Base-by-base conservation (phyloP, 2,888 invertebrate species). In the Vanessa cardui region DNA sequence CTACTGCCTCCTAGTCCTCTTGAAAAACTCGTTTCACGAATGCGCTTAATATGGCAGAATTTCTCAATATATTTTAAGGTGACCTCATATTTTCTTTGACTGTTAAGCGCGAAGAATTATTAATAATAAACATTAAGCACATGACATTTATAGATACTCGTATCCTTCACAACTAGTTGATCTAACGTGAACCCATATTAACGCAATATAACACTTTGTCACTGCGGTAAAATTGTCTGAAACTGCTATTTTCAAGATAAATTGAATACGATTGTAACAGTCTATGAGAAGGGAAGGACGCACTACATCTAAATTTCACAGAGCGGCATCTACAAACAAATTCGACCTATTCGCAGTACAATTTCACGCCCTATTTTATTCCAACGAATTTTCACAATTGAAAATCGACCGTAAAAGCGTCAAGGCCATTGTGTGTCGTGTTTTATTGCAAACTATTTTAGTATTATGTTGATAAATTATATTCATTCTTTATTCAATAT, bases 311-410 rank as follows among this genome's bases (percentile, higher is more conserved):
- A 84, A 88, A 88, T 87, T 87, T 86, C 79, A 81, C 82, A 83
- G 80, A 81, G 80, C 77, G 80, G 79, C 80, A 83, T 83, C 81
- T 82, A 83, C 86, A 90, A 91, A 91, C 90, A 92, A 91, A 90
- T 89, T 85, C 84, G 78, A 80, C 80, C 87, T 82, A 86, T 90
- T 87, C 83, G 77, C 78, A 78, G 81, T 82, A 84, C 88, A 88
- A 90, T 92, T 92, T 90, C 87, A 89, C 88, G 91, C 87, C 85
- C 85, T 89, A 92, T 90, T 92, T 90, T 88, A 88, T 82, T 80
- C 79, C 79, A 81, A 83, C 84, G 82, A 86, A 87, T 86, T 89
- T 87, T 82, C 83, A 80, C 85, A 86, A 86, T 87, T 86, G 86
- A 87, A 88, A 87, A 85, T 83, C 81, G 86, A 78, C 80, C 82